Percentiles rank a stretch among this genome's conserved stretches.
Conservation (phyloP, 2,113 vertebrate species). For the Scortum barcoo region DNA sequence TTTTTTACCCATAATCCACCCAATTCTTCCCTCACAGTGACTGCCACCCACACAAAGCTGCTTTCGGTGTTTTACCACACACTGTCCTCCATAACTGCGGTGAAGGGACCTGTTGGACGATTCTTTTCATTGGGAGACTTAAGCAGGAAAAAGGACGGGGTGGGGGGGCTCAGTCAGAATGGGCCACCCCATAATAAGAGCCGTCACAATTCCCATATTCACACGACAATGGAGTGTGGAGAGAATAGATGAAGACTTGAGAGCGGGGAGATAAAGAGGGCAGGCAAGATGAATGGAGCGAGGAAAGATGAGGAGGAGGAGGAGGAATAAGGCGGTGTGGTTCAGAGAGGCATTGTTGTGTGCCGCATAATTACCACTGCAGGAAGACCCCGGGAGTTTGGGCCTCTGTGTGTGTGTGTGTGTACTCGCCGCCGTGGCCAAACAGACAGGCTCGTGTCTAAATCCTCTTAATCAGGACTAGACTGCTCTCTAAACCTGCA, state of each 20-base stretch:
- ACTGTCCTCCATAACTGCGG: constrained; percentile 50
- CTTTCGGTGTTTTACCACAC: constrained; percentile 28
- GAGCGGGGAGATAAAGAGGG: constrained; percentile 35
- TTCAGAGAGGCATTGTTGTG: constrained; percentile 41
- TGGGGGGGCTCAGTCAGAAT: constrained; percentile 1
- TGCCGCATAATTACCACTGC: constrained; percentile 13
- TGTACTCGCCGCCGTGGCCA: constrained; percentile 27
- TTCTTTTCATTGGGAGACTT: constrained; percentile 43
- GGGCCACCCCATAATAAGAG: constrained; percentile 28
- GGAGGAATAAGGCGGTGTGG: constrained; percentile 32
- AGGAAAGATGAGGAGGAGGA: constrained; percentile 34
- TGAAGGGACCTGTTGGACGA: constrained; percentile 47
- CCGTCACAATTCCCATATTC: constrained; percentile 28
- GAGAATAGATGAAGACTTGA: constrained; percentile 46
- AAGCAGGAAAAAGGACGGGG: constrained; percentile 26
- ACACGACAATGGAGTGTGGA: constrained; percentile 21
- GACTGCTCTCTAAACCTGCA: constrained; percentile 45
- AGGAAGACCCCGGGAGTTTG: constrained; percentile 32
- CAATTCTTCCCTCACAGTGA: constrained; percentile 1
- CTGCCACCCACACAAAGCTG: constrained; percentile 44
- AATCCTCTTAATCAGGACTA: constrained; percentile 71
- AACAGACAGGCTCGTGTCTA: constrained; percentile 51
- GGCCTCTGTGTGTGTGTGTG: constrained; percentile 1
- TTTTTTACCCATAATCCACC: constrained; percentile 8
- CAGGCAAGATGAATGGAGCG: constrained; percentile 36